These are phyloP conservation scores for Nerophis ophidion DNA, from an alignment of 2,113 vertebrate genomes.

Conservation along the genomic window DNA sequence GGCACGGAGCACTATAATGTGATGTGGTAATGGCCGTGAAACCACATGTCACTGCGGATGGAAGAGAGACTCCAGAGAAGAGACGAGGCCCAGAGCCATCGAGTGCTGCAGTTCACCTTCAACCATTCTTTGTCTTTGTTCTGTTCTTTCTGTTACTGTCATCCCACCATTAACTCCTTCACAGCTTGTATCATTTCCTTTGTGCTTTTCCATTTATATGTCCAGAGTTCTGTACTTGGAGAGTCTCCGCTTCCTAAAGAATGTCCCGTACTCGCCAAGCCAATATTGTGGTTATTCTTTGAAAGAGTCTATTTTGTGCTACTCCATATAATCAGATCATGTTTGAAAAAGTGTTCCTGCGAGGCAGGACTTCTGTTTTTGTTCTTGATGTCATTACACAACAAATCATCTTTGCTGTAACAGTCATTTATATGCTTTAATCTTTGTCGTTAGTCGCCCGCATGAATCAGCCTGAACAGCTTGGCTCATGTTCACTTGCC, in stretches of 20 bases:
- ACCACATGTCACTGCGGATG: slow-evolving; percentile 62
- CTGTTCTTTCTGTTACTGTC: slow-evolving; percentile 46
- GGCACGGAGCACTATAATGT: slow-evolving; percentile 55
- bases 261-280: slow-evolving; percentile 46
- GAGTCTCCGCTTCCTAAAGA: slow-evolving; percentile 40
- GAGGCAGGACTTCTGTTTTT: slow-evolving; percentile 25
- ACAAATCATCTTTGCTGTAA: slow-evolving; percentile 31
- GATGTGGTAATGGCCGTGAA: slow-evolving; percentile 61
- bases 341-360: slow-evolving; percentile 25
- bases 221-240: slow-evolving; percentile 43
- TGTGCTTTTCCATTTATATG: slow-evolving; percentile 31
- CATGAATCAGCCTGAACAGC: slow-evolving; percentile 30
- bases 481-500: slow-evolving; percentile 32
- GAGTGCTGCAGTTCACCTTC: slow-evolving; percentile 56
- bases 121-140: slow-evolving; percentile 39
- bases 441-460: slow-evolving; percentile 15
- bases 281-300: slow-evolving; percentile 56
- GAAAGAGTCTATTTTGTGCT: slow-evolving; percentile 52
- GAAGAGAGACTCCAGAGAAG: slow-evolving; percentile 54
- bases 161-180: slow-evolving; percentile 22
- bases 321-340: slow-evolving; percentile 42
- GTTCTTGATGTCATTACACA: slow-evolving; percentile 26
- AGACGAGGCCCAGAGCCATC: slow-evolving; percentile 52
- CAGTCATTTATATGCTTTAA: slow-evolving; percentile 19
- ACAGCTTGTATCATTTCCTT: slow-evolving; percentile 14